Percentiles rank a stretch among this genome's conserved stretches.
phyloP scores from a whole-genome alignment of 2,888 invertebrate genomes.

The Halictus ligatus region DNA sequence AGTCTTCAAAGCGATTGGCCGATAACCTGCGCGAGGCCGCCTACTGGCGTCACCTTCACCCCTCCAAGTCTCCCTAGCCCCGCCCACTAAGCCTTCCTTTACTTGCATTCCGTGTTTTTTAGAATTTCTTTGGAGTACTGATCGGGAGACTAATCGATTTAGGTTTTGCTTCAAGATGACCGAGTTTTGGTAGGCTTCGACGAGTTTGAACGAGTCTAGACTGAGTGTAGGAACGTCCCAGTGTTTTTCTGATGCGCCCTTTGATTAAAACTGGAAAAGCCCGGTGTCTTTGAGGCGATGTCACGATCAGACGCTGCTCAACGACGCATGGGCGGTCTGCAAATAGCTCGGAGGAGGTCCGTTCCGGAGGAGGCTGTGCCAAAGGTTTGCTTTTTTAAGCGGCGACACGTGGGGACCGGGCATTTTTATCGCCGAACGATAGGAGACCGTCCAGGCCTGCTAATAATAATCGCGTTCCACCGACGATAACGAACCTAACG shows the following conservation, averaged over 20 bases:
- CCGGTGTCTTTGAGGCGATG: conserved; percentile 37
- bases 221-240: background rate
- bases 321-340: conserved; percentile 29
- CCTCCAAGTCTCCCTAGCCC: background rate
- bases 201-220: background rate
- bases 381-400: conserved; percentile 35
- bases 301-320: conserved; percentile 49
- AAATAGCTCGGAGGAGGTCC: conserved; percentile 51
- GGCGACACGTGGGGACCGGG: conserved; percentile 13
- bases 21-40: too few species aligned
- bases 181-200: too few species aligned
- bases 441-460: conserved; percentile 5
- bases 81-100: background rate
- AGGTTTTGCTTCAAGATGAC: too few species aligned
- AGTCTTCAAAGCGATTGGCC: too few species aligned
- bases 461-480: conserved; percentile 33
- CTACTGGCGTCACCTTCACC: too few species aligned
- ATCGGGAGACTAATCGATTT: too few species aligned
- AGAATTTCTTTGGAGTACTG: too few species aligned
- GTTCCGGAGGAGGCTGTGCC: conserved; percentile 34
- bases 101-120: background rate
- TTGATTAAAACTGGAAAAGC: conserved; percentile 24
- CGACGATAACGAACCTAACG: conserved; percentile 14
- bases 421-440: conserved; percentile 40
- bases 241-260: background rate